Base-by-base conservation (phyloP, 2,888 invertebrate species). In the Laspeyria flexula region DNA sequence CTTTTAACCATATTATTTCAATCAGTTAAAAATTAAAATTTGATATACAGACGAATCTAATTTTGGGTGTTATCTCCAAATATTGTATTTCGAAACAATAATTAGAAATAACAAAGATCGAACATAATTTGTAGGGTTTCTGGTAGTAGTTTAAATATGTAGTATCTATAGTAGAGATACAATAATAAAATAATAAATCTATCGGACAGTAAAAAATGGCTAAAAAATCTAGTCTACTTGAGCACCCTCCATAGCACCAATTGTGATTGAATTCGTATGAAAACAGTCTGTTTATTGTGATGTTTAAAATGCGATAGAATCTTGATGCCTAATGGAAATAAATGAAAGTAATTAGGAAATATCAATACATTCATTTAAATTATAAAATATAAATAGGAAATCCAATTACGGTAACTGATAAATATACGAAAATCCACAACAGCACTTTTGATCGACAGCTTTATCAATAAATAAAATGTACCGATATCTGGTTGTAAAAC, bases 161-260 rank as follows among this genome's bases (percentile, higher is more conserved):
- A n/a, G n/a, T n/a, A n/a, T n/a, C n/a, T n/a, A n/a, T n/a, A n/a
- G n/a, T n/a, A n/a, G n/a, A n/a, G n/a, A n/a, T n/a, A n/a, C n/a
- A n/a, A n/a, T n/a, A n/a, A n/a, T n/a, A n/a, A n/a, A n/a, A n/a
- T n/a, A n/a, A n/a, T n/a, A n/a, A n/a, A 9, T 21, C 3, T 21
- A 4, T 12, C 30, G 38, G 47, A 11, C 44, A 46, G 54, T 61
- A 55, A 55, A 53, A 50, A 33, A 55, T 34, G 33, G 42, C 37
- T 43, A 50, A 42, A 43, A 13, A 55, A 43, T 50, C 49, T 60
- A 63, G 37, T 50, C 52, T 65, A 65, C 44, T 81, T 76, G 76
- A 85, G 86, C 87, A 88, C 88, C 85, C 63, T 73, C 62, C 63
- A 67, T 79, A 88, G 88, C 88, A 88, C 87, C 87, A 72, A 82